Evolutionary conservation across 2,888 invertebrate genomes (phyloP).

Genomic region (Drosophila limbata): DNA sequence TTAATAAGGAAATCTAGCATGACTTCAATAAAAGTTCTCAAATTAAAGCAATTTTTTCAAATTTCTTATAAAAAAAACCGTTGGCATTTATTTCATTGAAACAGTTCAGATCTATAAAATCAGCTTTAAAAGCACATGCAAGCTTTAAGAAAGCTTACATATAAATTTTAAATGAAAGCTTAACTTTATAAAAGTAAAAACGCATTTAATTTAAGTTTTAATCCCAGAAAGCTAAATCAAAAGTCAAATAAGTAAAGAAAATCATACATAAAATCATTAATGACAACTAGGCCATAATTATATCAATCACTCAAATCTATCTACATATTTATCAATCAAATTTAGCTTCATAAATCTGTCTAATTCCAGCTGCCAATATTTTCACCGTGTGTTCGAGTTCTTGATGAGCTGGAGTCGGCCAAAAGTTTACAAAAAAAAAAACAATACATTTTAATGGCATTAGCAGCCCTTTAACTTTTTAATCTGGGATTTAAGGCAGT

Average conservation of each 20-base stretch:
- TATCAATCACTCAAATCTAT: no score
- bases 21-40: no score
- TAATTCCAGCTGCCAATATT: background rate
- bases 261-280: no score
- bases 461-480: conserved; percentile 6
- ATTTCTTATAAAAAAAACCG: no score
- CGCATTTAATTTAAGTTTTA: no score
- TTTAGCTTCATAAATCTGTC: background rate
- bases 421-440: background rate
- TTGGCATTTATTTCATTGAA: no score
- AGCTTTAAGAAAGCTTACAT: background rate
- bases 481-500: background rate
- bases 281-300: no score
- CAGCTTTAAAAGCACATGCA: background rate
- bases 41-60: no score
- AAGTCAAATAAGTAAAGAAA: no score
- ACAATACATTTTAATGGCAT: conserved; percentile 8
- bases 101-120: background rate
- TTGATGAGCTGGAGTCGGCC: conserved; percentile 22
- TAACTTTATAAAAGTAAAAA: background rate
- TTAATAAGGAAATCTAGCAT: no score
- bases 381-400: background rate
- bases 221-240: no score
- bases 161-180: background rate
- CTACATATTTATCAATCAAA: background rate